Percentiles rank a stretch among this genome's conserved stretches.
phyloP scores from a whole-genome alignment of 2,113 vertebrate genomes.

The Alectura lathami region DNA sequence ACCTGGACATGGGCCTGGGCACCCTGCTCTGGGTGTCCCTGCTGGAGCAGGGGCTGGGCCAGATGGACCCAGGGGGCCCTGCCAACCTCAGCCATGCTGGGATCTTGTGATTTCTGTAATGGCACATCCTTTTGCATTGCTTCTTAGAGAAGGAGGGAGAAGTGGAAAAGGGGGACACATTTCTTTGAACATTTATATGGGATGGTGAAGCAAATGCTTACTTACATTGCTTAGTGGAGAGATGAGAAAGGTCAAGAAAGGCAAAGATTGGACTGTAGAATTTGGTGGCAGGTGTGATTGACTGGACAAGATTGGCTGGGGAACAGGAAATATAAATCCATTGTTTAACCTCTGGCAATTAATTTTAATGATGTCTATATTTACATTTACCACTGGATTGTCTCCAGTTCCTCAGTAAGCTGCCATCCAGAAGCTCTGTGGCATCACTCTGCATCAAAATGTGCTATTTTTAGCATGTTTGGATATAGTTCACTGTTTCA shows the following conservation, averaged over 20 bases:
- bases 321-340: background rate
- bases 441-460: background rate
- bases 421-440: background rate
- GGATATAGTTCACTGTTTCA: background rate
- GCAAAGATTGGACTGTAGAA: background rate
- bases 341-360: background rate
- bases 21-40: background rate
- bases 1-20: background rate
- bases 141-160: background rate
- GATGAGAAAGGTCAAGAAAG: background rate
- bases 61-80: background rate
- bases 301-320: background rate
- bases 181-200: background rate
- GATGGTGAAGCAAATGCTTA: background rate
- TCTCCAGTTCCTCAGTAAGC: background rate
- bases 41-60: no score
- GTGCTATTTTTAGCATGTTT: slow-evolving; percentile 11
- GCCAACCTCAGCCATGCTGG: background rate
- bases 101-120: background rate
- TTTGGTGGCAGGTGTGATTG: background rate
- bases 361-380: background rate
- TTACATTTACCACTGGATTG: background rate
- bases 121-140: background rate
- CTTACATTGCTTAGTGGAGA: background rate
- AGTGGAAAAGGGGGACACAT: background rate